phyloP scores from a whole-genome alignment of 2,888 invertebrate species.

The Patella caerulea region DNA sequence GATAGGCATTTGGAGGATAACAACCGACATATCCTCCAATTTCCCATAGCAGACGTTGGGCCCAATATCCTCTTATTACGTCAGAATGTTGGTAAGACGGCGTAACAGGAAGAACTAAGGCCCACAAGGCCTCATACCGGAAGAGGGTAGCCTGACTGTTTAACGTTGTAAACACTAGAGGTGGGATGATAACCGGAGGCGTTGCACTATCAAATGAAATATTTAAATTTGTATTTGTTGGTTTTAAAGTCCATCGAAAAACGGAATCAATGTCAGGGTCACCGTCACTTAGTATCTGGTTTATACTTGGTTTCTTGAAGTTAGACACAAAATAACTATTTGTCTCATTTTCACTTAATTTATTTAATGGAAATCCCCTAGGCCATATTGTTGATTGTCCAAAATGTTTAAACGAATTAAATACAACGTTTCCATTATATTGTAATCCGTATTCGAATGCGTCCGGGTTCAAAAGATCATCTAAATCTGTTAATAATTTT shows the following conservation, averaged over 20 bases:
- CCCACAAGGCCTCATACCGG: constrained; percentile 53
- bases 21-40: constrained; percentile 48
- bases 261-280: constrained; percentile 64
- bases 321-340: constrained; percentile 29
- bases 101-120: constrained; percentile 48
- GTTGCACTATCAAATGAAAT: constrained; percentile 50
- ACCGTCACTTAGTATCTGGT: constrained; percentile 57
- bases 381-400: constrained; percentile 2
- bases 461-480: constrained; percentile 11
- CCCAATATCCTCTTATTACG: constrained; percentile 59
- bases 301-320: constrained; percentile 42
- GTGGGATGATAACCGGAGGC: constrained; percentile 49
- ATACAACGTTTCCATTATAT: constrained; percentile 15
- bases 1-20: constrained; percentile 43
- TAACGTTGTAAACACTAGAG: constrained; percentile 48
- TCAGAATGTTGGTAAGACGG: constrained; percentile 51
- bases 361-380: background rate
- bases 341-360: background rate
- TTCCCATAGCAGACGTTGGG: constrained; percentile 52
- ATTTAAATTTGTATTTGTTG: constrained; percentile 31
- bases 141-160: constrained; percentile 62
- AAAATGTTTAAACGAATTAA: constrained; percentile 6
- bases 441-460: constrained; percentile 10
- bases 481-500: constrained; percentile 17
- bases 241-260: constrained; percentile 49